These are phyloP conservation scores for Callimico goeldii DNA, from an alignment of 2,797 vertebrate genomes.

Conservation along the genomic window DNA sequence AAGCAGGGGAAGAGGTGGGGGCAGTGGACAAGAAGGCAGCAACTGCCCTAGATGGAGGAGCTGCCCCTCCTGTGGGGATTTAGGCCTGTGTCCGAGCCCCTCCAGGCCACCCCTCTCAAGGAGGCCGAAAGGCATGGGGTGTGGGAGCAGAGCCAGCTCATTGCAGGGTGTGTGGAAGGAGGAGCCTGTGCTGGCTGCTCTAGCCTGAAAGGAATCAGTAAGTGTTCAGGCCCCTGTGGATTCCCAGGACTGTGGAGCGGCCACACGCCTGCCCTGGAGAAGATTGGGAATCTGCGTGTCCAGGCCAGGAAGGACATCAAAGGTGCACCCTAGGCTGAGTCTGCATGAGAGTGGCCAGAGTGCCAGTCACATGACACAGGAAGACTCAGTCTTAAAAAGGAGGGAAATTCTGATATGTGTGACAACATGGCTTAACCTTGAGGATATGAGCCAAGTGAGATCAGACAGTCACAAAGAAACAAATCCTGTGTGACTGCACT, in stretches of 20 bases:
- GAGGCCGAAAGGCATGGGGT: background rate
- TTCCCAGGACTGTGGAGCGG: background rate
- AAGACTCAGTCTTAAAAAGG: background rate
- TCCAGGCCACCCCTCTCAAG: fast-evolving
- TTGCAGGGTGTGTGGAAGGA: no score
- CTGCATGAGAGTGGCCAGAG: no score
- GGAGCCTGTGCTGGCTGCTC: background rate
- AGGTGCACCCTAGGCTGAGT: background rate
- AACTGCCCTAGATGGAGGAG: fast-evolving
- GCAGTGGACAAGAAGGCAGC: background rate
- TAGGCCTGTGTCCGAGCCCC: background rate
- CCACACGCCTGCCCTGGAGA: background rate
- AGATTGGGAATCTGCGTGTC: background rate
- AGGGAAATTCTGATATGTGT: background rate
- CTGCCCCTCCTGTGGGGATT: no score
- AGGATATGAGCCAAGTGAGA: background rate
- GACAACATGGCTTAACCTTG: no score
- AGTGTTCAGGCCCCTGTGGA: no score
- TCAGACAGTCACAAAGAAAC: background rate
- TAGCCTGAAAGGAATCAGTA: background rate
- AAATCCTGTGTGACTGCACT: background rate
- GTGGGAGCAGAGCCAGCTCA: background rate
- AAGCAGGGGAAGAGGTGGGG: fast-evolving
- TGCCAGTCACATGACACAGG: fast-evolving
- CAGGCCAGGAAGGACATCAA: no score